Percentiles rank a stretch among this genome's conserved stretches.
Conservation (phyloP, 2,113 vertebrate genomes). For the Tachysurus fulvidraco region DNA sequence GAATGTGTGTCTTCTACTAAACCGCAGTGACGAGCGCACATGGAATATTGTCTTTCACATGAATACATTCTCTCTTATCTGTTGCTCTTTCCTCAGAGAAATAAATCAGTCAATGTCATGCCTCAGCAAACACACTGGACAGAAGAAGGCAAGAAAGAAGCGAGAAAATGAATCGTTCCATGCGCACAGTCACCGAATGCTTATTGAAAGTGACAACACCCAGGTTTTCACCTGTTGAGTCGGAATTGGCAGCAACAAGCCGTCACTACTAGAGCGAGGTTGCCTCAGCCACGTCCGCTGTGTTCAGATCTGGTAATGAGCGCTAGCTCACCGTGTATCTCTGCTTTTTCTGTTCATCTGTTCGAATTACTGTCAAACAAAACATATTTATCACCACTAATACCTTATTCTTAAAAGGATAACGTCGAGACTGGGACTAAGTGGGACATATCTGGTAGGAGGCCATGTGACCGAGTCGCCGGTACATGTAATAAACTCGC, state of each 20-base stretch:
- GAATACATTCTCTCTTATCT: constrained; percentile 20
- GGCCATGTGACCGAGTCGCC: not conserved
- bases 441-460: not conserved
- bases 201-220: constrained; percentile 34
- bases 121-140: constrained; percentile 35
- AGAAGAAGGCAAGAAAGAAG: constrained; percentile 3
- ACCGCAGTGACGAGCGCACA: constrained; percentile 37
- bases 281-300: not conserved
- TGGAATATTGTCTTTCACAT: constrained; percentile 29
- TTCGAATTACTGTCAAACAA: not conserved
- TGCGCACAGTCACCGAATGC: not conserved
- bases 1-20: constrained; percentile 40
- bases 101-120: constrained; percentile 56
- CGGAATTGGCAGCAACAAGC: constrained; percentile 24
- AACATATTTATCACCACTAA: not conserved
- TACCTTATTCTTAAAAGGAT: not conserved
- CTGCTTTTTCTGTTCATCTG: not conserved
- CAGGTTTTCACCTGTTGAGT: constrained; percentile 41
- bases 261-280: constrained; percentile 7
- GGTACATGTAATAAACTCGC: no score
- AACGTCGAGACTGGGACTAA: not conserved
- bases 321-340: not conserved
- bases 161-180: constrained; percentile 33
- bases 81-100: constrained; percentile 8
- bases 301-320: constrained; percentile 3